These are phyloP conservation scores for Acanthopagrus latus DNA, from an alignment of 2,797 vertebrate genomes.

Conservation along the genomic window DNA sequence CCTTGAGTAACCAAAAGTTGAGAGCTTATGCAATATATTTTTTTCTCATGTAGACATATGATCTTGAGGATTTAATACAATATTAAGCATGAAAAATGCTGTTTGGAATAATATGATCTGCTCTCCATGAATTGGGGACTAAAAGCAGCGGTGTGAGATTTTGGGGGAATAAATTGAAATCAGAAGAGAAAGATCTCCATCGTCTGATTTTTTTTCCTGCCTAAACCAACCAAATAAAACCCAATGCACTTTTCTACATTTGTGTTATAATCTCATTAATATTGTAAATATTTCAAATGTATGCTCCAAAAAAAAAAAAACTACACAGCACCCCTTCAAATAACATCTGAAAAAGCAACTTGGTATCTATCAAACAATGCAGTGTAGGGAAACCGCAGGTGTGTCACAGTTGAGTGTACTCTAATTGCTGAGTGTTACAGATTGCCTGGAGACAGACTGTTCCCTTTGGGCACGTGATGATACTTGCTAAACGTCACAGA, in stretches of 20 bases:
- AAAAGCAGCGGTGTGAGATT: too few relatives aligned
- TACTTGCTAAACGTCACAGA: slow-evolving; percentile 29
- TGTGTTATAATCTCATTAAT: too few relatives aligned
- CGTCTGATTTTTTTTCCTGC: too few relatives aligned
- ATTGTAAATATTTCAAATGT: too few relatives aligned
- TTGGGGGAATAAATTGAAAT: too few relatives aligned
- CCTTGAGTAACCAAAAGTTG: slow-evolving; percentile 9
- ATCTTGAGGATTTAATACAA: neutral
- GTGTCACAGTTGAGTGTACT: slow-evolving; percentile 7
- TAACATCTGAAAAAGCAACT: neutral
- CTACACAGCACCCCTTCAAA: too few relatives aligned
- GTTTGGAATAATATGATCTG: neutral
- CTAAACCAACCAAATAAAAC: too few relatives aligned
- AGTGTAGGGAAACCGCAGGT: slow-evolving; percentile 18
- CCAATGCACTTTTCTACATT: too few relatives aligned
- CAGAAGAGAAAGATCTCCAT: too few relatives aligned
- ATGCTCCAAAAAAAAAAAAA: too few relatives aligned
- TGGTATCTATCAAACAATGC: neutral
- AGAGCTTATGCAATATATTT: neutral
- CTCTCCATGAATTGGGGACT: too few relatives aligned
- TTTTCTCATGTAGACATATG: neutral
- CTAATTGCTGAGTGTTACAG: slow-evolving; percentile 18
- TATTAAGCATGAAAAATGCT: neutral
- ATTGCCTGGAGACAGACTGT: slow-evolving; percentile 38
- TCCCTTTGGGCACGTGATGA: slow-evolving; percentile 26